A percentile compares a stretch with the other conserved stretches of the same genome.
phyloP scores from a whole-genome alignment of 2,797 vertebrate genomes.

The Babyrousa celebensis region DNA sequence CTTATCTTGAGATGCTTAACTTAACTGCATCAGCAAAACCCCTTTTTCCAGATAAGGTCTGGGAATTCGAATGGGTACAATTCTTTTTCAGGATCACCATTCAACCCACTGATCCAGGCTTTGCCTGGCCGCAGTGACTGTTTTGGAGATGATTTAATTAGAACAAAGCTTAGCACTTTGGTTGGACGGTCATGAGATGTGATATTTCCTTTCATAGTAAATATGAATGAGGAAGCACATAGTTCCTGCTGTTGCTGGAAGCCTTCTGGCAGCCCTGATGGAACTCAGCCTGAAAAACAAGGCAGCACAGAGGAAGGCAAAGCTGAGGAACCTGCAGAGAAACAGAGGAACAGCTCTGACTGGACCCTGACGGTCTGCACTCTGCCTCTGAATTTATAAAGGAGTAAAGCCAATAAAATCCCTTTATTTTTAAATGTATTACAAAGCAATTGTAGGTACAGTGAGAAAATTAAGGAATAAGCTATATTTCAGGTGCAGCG shows the following conservation, averaged over 20 bases:
- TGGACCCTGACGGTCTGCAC: neutral
- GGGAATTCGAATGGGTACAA: neutral
- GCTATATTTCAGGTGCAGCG: neutral
- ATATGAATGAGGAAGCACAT: neutral
- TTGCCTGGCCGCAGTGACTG: neutral
- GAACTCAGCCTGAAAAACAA: neutral
- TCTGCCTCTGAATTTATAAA: neutral
- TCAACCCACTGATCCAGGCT: neutral
- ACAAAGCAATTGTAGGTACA: neutral
- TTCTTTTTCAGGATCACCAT: neutral
- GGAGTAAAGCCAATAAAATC: neutral
- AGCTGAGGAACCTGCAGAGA: neutral
- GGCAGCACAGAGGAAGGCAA: neutral
- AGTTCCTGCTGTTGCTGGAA: neutral
- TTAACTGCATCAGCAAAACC: neutral
- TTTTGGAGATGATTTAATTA: neutral
- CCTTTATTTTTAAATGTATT: constrained; percentile 50
- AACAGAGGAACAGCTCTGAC: neutral
- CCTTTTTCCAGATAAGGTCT: neutral
- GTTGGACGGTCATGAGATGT: neutral
- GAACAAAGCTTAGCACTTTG: neutral
- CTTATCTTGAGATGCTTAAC: neutral
- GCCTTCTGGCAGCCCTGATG: neutral
- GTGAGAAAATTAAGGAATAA: neutral
- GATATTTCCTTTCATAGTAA: neutral